phyloP scores from a whole-genome alignment of 2,797 vertebrate species.

The Oceanodroma leucorhoa region DNA sequence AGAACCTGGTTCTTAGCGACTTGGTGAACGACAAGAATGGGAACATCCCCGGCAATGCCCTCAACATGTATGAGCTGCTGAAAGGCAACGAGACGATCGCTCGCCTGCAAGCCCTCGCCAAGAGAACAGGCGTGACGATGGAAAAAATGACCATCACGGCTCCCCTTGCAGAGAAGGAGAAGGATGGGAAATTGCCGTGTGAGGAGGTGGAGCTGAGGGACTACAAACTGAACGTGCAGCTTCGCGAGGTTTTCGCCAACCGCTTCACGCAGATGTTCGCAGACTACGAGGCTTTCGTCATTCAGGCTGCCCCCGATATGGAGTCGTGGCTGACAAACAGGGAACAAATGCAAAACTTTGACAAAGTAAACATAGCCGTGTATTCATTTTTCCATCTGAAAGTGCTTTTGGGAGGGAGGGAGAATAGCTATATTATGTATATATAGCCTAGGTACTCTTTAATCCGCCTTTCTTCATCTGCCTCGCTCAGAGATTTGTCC shows the following conservation, averaged over 20 bases:
- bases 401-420: background rate
- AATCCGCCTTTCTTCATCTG: background rate
- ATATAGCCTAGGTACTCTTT: background rate
- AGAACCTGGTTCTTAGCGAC: constrained; percentile 87
- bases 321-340: constrained; percentile 95
- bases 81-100: constrained; percentile 90
- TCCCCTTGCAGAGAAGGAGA: constrained; percentile 72
- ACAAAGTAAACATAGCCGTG: constrained; percentile 84
- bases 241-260: constrained; percentile 93
- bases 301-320: constrained; percentile 90
- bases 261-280: constrained; percentile 93
- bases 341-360: constrained; percentile 94
- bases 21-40: constrained; percentile 93
- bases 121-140: constrained; percentile 85
- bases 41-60: constrained; percentile 84
- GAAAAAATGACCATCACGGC: constrained; percentile 80
- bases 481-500: background rate
- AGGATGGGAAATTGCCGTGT: constrained; percentile 73
- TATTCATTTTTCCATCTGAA: background rate
- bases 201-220: constrained; percentile 85
- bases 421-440: background rate
- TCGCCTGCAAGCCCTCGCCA: constrained; percentile 86
- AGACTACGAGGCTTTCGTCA: constrained; percentile 94
- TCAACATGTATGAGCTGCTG: constrained; percentile 89
- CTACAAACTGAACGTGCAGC: constrained; percentile 90